These are phyloP conservation scores for Aptenodytes patagonicus DNA, from an alignment of 2,113 vertebrate genomes.

Conservation along the genomic window DNA sequence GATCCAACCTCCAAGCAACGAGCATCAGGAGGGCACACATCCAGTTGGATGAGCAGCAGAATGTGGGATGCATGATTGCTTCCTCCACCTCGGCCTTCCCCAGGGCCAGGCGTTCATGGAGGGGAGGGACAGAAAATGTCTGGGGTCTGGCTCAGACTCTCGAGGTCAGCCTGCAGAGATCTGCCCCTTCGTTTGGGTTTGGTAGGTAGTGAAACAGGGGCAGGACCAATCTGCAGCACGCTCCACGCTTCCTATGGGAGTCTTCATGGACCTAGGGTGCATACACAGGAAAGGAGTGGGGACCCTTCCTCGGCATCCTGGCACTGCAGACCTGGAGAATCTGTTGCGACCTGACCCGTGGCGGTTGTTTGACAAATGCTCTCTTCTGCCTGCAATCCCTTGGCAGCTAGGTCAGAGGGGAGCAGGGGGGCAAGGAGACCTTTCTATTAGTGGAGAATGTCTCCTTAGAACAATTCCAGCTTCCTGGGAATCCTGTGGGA, in stretches of 20 bases:
- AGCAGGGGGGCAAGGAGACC: background rate
- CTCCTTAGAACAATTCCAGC: background rate
- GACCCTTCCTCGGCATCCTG: background rate
- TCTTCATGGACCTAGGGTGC: accelerated
- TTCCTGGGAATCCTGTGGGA: background rate
- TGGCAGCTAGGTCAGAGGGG: background rate
- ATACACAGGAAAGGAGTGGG: background rate
- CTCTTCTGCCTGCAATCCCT: background rate
- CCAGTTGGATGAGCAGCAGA: background rate
- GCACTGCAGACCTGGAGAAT: background rate
- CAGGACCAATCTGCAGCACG: background rate
- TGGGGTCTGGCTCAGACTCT: background rate
- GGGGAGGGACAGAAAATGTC: background rate
- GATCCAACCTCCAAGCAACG: accelerated
- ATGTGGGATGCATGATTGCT: accelerated
- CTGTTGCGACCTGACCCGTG: background rate
- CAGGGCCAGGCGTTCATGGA: background rate
- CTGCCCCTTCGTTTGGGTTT: background rate
- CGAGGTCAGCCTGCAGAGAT: background rate
- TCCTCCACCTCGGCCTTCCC: background rate
- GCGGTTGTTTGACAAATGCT: background rate
- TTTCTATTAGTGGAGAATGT: background rate
- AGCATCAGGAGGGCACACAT: background rate
- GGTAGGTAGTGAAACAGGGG: background rate
- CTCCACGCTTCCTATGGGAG: accelerated